A percentile compares a stretch with the other conserved stretches of the same genome.
Evolutionary conservation across 2,113 vertebrate species (phyloP).

Genomic region (Labrus mixtus): DNA sequence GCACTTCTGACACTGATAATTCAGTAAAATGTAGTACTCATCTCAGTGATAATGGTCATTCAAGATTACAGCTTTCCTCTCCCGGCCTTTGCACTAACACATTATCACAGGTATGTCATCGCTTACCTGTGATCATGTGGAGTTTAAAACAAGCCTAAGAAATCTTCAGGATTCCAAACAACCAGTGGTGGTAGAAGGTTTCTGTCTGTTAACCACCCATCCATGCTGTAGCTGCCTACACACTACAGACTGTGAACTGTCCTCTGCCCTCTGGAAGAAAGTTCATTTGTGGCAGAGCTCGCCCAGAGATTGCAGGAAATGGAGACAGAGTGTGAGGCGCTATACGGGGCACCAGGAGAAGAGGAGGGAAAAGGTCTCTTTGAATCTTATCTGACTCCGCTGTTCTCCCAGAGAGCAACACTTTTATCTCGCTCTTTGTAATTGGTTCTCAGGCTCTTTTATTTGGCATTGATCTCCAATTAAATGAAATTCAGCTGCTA

Average conservation of each 20-base stretch:
- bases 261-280: constrained; percentile 37
- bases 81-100: too few species aligned
- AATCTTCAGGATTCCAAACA: not conserved
- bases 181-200: constrained; percentile 11
- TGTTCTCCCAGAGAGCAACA: constrained; percentile 28
- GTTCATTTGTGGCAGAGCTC: constrained; percentile 46
- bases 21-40: too few species aligned
- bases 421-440: constrained; percentile 39
- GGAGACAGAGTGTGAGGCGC: constrained; percentile 21
- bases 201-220: constrained; percentile 12
- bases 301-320: constrained; percentile 10
- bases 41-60: too few species aligned
- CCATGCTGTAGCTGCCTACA: constrained; percentile 2
- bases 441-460: constrained; percentile 50
- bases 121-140: not conserved
- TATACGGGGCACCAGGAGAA: constrained; percentile 23
- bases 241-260: not conserved
- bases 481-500: constrained; percentile 29
- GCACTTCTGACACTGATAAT: too few species aligned
- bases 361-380: constrained; percentile 40
- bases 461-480: constrained; percentile 58
- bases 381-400: constrained; percentile 27
- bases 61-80: too few species aligned
- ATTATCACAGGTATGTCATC: not conserved
- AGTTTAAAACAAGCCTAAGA: not conserved